Evolutionary conservation across 2,888 invertebrate species (phyloP).

Genomic region (Rhagium mordax): DNA sequence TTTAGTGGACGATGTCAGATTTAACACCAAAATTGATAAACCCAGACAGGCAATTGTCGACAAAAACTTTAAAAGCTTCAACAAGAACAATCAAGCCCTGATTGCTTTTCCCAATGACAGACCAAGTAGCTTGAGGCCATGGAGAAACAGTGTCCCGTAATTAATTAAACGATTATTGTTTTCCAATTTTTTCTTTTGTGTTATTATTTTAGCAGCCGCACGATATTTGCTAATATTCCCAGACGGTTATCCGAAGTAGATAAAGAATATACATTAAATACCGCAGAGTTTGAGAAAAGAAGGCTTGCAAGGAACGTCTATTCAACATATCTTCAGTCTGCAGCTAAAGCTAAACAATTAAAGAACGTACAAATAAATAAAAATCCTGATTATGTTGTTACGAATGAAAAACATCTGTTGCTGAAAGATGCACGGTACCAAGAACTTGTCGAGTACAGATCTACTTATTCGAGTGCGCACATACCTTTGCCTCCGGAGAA

Average conservation of each 20-base stretch:
- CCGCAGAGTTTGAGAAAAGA: neutral
- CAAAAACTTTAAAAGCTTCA: constrained; percentile 40
- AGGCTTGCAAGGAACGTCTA: neutral
- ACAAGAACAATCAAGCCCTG: constrained; percentile 50
- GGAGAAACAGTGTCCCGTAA: constrained; percentile 55
- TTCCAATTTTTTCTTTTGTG: neutral
- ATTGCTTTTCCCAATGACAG: constrained; percentile 69
- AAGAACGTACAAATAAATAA: neutral
- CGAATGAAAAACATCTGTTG: neutral
- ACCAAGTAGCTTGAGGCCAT: constrained; percentile 60
- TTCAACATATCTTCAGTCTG: neutral
- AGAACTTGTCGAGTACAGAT: neutral
- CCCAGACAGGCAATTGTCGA: constrained; percentile 57
- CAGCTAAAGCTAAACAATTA: neutral
- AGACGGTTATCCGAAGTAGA: constrained; percentile 52
- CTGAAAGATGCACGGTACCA: neutral
- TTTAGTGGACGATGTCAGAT: constrained; percentile 60
- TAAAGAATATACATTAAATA: constrained; percentile 52
- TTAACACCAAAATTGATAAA: constrained; percentile 55
- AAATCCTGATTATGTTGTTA: neutral
- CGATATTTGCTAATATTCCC: constrained; percentile 63
- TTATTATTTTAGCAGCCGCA: constrained; percentile 57
- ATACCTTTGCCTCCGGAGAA: constrained; percentile 67
- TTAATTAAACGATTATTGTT: neutral
- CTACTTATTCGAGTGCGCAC: neutral